Conservation (phyloP, 2,797 vertebrate genomes). For the Hemibagrus guttatus region DNA sequence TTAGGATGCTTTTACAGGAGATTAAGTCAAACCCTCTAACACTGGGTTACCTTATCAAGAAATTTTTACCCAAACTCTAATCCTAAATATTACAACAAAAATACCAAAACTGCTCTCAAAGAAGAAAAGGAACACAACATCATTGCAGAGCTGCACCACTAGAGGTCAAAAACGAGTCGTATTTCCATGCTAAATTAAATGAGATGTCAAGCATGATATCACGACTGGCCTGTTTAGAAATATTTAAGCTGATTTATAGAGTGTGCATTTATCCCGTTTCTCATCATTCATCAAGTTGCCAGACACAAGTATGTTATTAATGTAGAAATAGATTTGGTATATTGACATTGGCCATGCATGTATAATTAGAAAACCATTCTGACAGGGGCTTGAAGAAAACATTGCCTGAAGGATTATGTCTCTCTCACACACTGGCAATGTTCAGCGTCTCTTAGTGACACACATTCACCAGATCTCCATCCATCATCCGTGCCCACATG, state of each 20-base stretch:
- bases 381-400: background rate
- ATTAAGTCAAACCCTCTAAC: too few species aligned
- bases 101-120: background rate
- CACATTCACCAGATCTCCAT: conserved; percentile 42
- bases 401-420: background rate
- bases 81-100: background rate
- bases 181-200: background rate
- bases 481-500: conserved; percentile 58
- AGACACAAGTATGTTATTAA: background rate
- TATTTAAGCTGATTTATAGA: background rate
- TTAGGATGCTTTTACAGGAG: too few species aligned
- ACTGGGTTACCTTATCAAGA: too few species aligned
- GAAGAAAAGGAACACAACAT: background rate
- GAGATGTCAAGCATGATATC: background rate
- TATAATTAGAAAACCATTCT: conserved; percentile 19
- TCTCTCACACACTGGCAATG: background rate
- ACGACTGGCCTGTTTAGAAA: background rate
- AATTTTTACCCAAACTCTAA: background rate
- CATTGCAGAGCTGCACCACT: conserved; percentile 29
- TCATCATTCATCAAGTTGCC: background rate
- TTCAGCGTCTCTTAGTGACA: background rate
- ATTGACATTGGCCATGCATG: conserved; percentile 2
- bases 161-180: conserved; percentile 25
- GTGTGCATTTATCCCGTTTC: background rate
- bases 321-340: conserved; percentile 10